Percentiles rank a stretch among this genome's conserved stretches.
These are phyloP conservation scores for Eublepharis macularius DNA, from an alignment of 2,113 vertebrate genomes.

Conservation along the genomic window DNA sequence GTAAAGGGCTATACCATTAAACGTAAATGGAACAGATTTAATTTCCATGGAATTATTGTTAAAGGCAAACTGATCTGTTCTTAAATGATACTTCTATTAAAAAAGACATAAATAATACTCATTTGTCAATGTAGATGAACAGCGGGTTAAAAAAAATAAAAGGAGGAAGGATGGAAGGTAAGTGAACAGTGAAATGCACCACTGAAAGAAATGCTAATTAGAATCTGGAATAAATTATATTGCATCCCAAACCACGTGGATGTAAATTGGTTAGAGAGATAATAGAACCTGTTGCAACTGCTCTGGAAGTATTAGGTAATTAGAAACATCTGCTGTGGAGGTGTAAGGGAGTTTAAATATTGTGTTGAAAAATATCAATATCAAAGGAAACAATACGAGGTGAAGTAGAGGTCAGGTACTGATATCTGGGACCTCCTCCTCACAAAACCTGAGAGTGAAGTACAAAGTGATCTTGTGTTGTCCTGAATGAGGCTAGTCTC, in stretches of 20 bases:
- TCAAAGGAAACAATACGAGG: neutral
- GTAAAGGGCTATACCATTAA: conserved; percentile 42
- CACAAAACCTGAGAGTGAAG: neutral
- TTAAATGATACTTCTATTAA: conserved; percentile 35
- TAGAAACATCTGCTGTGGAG: neutral
- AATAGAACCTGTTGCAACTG: neutral
- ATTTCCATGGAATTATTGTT: conserved; percentile 48
- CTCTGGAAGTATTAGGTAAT: neutral
- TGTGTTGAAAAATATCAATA: neutral
- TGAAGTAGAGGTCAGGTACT: neutral
- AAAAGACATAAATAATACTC: conserved; percentile 42
- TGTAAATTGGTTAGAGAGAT: conserved; percentile 7
- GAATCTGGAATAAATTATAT: conserved; percentile 3
- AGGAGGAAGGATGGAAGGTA: neutral
- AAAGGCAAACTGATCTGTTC: conserved; percentile 44
- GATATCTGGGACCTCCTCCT: neutral
- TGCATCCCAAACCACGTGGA: neutral
- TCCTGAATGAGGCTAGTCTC: neutral
- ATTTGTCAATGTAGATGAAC: conserved; percentile 32
- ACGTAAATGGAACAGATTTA: conserved; percentile 56
- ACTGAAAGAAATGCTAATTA: neutral
- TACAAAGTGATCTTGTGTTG: neutral
- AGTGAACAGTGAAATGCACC: neutral
- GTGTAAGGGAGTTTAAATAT: neutral
- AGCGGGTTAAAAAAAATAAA: neutral